A percentile compares a stretch with the other conserved stretches of the same genome.
phyloP scores from a whole-genome alignment of 2,888 invertebrate genomes.

The Tinea semifulvella region DNA sequence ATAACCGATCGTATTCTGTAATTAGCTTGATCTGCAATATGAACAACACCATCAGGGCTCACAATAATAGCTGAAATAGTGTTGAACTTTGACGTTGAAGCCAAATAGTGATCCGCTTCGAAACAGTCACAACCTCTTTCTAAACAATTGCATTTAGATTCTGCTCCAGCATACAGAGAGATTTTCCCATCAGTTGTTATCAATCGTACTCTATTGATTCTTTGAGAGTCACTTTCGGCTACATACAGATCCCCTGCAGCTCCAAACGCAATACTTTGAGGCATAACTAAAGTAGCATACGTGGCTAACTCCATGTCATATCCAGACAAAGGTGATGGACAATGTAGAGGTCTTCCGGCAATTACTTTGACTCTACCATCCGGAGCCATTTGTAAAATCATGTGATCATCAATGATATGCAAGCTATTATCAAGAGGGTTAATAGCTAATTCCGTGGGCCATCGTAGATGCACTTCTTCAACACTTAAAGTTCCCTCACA shows the following conservation, averaged over 20 bases:
- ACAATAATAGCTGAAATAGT: constrained; percentile 93
- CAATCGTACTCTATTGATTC: constrained; percentile 89
- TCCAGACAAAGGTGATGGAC: constrained; percentile 82
- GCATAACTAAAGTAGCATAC: constrained; percentile 90
- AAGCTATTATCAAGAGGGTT: constrained; percentile 94
- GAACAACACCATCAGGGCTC: constrained; percentile 92
- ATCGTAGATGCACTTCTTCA: constrained; percentile 92
- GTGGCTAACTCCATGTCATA: constrained; percentile 89
- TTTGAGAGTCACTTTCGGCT: constrained; percentile 94
- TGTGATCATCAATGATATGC: constrained; percentile 96
- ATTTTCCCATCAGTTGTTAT: constrained; percentile 95
- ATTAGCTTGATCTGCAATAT: constrained; percentile 95
- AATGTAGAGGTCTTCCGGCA: constrained; percentile 93
- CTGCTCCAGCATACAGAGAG: constrained; percentile 91
- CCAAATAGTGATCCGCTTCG: constrained; percentile 90
- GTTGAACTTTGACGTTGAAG: constrained; percentile 93
- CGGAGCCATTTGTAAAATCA: constrained; percentile 90
- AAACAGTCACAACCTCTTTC: constrained; percentile 93
- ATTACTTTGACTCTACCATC: constrained; percentile 92
- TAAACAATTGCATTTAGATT: constrained; percentile 92
- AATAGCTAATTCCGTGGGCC: constrained; percentile 96
- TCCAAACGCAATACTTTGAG: constrained; percentile 93
- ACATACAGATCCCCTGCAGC: constrained; percentile 92
- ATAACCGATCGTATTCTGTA: constrained; percentile 88
- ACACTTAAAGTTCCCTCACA: constrained; percentile 90